Percentiles rank a stretch among this genome's conserved stretches.
These are phyloP conservation scores for Desmodus rotundus DNA, from an alignment of 2,113 vertebrate species.

Conservation along the genomic window DNA sequence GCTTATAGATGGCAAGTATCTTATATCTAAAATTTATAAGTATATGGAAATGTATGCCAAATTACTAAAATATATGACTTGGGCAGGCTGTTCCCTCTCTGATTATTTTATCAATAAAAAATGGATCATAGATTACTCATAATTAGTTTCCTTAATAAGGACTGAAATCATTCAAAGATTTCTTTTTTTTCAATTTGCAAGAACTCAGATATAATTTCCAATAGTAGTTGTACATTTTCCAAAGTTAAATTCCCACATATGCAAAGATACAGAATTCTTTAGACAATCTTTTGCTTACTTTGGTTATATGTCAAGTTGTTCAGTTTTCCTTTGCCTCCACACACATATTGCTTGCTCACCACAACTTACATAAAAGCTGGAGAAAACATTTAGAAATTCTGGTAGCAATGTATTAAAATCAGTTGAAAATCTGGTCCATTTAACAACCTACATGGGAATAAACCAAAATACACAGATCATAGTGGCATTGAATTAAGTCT, in stretches of 20 bases:
- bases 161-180: constrained; percentile 24
- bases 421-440: constrained; percentile 7
- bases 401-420: background rate
- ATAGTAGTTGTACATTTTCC: background rate
- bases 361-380: constrained; percentile 8
- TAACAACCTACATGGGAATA: constrained; percentile 20
- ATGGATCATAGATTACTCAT: constrained; percentile 26
- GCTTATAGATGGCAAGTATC: background rate
- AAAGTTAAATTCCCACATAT: constrained; percentile 15
- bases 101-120: constrained; percentile 60
- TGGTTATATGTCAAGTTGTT: background rate
- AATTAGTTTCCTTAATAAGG: background rate
- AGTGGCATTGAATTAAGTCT: background rate
- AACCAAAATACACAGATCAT: constrained; percentile 4
- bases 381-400: constrained; percentile 48
- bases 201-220: constrained; percentile 44
- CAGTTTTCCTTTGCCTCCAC: background rate
- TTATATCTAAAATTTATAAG: constrained; percentile 28
- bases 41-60: constrained; percentile 11
- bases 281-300: constrained; percentile 20
- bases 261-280: constrained; percentile 8
- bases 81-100: constrained; percentile 12
- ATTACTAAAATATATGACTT: constrained; percentile 23
- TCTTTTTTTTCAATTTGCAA: background rate
- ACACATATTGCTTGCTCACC: background rate